Conservation (phyloP, 1,140 invertebrate genomes). For the Nephotettix cincticeps region DNA sequence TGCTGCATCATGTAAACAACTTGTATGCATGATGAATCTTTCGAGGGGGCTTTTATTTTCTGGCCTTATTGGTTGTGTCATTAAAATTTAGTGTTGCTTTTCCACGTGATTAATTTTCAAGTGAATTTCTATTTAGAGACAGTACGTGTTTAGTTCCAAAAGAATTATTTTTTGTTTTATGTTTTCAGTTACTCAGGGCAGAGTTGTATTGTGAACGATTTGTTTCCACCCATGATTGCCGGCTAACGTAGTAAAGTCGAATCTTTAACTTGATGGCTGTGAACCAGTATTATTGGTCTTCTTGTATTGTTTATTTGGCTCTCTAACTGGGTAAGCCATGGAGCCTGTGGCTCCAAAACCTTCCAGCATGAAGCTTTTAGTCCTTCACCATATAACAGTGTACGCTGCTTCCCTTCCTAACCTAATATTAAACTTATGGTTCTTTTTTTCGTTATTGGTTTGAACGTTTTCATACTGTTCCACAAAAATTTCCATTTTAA, state of each 20-base stretch:
- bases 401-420: not conserved
- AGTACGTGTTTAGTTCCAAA: slow-evolving; percentile 29
- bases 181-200: slow-evolving; percentile 85
- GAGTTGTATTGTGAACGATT: slow-evolving; percentile 87
- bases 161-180: slow-evolving; percentile 40
- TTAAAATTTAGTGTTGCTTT: no score
- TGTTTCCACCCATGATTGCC: slow-evolving; percentile 66
- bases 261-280: slow-evolving; percentile 42
- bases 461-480: no score
- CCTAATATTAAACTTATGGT: no score
- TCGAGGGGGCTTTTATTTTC: no score
- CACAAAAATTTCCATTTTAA: no score
- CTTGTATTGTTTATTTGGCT: not conserved
- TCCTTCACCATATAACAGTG: not conserved
- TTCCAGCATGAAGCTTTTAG: not conserved
- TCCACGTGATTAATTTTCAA: no score
- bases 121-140: no score
- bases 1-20: no score
- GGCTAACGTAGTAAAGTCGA: slow-evolving; percentile 1
- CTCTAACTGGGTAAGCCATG: not conserved
- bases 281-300: slow-evolving; percentile 24
- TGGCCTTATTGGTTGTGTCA: no score
- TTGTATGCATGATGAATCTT: no score
- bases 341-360: not conserved
- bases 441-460: no score